Base-by-base conservation (phyloP, 2,888 invertebrate species). In the Podabrus alpinus region DNA sequence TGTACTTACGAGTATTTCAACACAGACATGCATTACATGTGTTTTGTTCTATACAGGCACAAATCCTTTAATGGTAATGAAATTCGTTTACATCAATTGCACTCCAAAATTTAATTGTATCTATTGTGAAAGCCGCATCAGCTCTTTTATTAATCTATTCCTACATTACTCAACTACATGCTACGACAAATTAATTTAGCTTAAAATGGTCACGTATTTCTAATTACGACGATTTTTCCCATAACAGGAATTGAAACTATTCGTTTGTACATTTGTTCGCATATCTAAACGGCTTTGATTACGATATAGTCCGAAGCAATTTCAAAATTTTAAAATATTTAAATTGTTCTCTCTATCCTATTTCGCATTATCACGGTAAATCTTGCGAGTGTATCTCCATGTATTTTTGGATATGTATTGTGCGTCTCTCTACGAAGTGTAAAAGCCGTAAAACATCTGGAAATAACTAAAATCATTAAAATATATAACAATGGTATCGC, bases 1-100 rank as follows among this genome's bases (percentile, higher is more conserved):
- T 80, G 81, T 82, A 81, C 82, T 85, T 83, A 84, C 83, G 85
- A 83, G 84, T 83, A 83, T 83, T 83, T 80, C 80, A 80, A 81
- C 83, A 80, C 82, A 85, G 81, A 84, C 84, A 82, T 29, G 84
- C 83, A 81, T 82, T 82, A 84, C 84, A 84, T 83, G 84, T 84
- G 85, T 86, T 86, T 86, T 86, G 86, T 86, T 82, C 82, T 83
- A 79, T 83, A 83, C 83, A 84, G 82, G 84, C 83, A 83, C 86
- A 85, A 86, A 85, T 84, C 84, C 85, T 82, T 80, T 81, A 80
- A 71, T 80, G 82, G 81, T 86, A 86, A 86, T 86, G 84, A 83
- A 82, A 84, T 81, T 80, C 82, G 83, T 83, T 85, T 84, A 83
- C 83, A 84, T 84, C 81, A 82, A 82, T 82, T 81, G 79, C 79